A percentile compares a stretch with the other conserved stretches of the same genome.
These are phyloP conservation scores for Eubucco bourcierii DNA, from an alignment of 2,113 vertebrate genomes.

Conservation along the genomic window DNA sequence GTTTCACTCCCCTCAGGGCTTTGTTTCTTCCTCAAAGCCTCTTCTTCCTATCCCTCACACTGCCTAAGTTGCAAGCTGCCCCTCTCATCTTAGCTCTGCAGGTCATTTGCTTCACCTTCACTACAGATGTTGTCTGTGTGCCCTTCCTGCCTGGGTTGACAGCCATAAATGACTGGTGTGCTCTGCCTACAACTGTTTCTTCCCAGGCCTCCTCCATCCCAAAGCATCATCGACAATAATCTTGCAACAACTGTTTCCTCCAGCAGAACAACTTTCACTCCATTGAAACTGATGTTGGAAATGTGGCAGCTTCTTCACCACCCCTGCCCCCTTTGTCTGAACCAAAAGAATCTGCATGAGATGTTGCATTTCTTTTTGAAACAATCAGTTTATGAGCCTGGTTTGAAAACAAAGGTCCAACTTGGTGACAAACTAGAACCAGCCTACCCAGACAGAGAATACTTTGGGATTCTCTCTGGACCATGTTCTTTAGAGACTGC, in stretches of 20 bases:
- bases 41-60: not conserved
- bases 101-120: not conserved
- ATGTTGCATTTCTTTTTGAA: not conserved
- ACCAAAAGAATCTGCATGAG: fast-evolving
- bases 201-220: not conserved
- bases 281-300: not conserved
- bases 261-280: not conserved
- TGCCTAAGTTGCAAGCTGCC: not conserved
- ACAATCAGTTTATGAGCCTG: not conserved
- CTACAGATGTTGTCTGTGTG: not conserved
- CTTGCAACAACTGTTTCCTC: not conserved
- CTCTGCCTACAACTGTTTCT: fast-evolving
- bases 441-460: not conserved
- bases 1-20: not conserved
- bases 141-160: not conserved
- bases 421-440: not conserved
- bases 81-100: not conserved
- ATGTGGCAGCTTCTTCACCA: not conserved
- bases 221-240: not conserved
- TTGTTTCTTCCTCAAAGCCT: fast-evolving
- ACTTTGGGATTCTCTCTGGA: not conserved
- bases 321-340: fast-evolving
- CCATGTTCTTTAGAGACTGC: not conserved
- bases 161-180: fast-evolving
- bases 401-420: not conserved